Base-by-base conservation (phyloP, 2,113 vertebrate species). In the Setophaga coronata region DNA sequence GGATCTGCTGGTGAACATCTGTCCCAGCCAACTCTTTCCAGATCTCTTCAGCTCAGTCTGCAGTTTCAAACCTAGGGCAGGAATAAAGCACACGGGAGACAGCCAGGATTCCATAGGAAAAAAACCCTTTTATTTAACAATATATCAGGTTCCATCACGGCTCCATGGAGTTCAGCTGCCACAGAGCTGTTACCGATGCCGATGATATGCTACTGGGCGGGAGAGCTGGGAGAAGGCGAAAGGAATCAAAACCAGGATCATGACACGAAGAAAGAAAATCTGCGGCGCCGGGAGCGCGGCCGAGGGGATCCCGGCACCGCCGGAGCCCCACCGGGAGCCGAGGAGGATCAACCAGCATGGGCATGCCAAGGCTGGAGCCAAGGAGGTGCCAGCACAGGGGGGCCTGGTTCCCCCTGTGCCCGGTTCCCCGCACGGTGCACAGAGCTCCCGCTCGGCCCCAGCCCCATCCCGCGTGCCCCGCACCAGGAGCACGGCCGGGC, bases 51-150 rank as follows among this genome's bases (percentile, higher is more conserved):
- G 40, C 19, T 28, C 50, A 42, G 38, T 74, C 67, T 34, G 45
- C 0, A 2, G 8, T 42, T 76, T 58, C 69, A 36, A 51, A 66
- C 42, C 25, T 36, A 53, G 50, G 67, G 78, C 64, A 81, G 34
- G 66, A 89, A 95, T 64, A 89, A 96, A 94, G 78, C 83, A 96
- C 87, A 95, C 91, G 3, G 93, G 81, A 97, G 83, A 96, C 96
- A 38, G 78, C 43, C 13, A 0, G 80, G 95, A 95, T 98, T 99
- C 99, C 98, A 99, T 99, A 98, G 99, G 98, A 99, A 99, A 98
- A 98, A 98, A 98, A 93, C 82, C 96, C 91, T 95, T 99, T 99
- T 99, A 99, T 99, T 99, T 98, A 98, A 99, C 98, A 99, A 99
- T 99, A 99, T 98, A 99, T 98, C 98, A 99, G 98, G 98, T 98